Base-by-base conservation (phyloP, 1,140 invertebrate species). In the Apolygus lucorum region DNA sequence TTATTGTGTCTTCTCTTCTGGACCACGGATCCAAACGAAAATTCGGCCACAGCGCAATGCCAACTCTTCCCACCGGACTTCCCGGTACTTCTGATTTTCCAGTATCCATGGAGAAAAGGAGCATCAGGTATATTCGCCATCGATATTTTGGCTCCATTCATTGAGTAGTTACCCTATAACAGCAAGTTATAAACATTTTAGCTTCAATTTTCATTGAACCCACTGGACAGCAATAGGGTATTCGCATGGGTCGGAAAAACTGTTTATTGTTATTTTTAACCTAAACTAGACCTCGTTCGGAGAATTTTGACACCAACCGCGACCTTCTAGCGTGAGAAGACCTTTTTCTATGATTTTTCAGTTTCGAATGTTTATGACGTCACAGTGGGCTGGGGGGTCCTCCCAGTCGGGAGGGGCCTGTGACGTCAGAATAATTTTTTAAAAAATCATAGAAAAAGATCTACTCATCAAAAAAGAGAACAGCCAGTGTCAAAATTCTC, bases 71-170 rank as follows among this genome's bases (percentile, higher is more conserved):
- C 62, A 25, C 21, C 62, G 21, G 22, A 25, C 27, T 63, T 63
- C 17, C 62, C 62, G 17, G 62, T 63, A 25, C 62, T 63, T 63
- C 62, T 2, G 2, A 25, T 27, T 25, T 63, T 63, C 62, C 62
- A 63, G 62, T 63, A 63, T n/a, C 62, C 62, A 25, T 63, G 27
- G 17, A 63, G 62, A 25, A 63, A 63, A 1, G 62, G 21, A 25
- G 27, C 22, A 2, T 22, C 22, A 27, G 62, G 62, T 27, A 27
- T 27, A 24, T 2, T 2, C 21, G 22, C 22, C 62, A 63, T 63
- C 2, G 21, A 14, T 14, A 63, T 63, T 22, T 27, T 22, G 26
- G 62, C 62, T 25, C 62, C 62, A 27, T 63, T 63, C 22, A 63
- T 63, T 1, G 62, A 63, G 27, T 63, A 63, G 27, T 63, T 63